Evolutionary conservation across 2,888 invertebrate genomes (phyloP).

Genomic region (Drosophila cognata): DNA sequence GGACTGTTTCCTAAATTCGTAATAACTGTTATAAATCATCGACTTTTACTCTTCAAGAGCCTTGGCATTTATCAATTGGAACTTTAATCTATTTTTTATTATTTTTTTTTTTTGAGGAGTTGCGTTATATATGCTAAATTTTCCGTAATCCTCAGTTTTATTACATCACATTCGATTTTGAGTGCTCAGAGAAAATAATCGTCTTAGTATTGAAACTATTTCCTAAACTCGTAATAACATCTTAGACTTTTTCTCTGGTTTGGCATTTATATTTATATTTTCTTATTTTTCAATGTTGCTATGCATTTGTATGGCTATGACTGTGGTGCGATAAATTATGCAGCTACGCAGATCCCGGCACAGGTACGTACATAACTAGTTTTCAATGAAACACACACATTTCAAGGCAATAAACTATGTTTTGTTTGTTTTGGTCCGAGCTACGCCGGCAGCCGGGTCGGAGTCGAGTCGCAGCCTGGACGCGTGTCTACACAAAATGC

Average conservation of each 20-base stretch:
- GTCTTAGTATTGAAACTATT: neutral
- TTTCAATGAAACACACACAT: slow-evolving; percentile 57
- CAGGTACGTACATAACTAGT: slow-evolving; percentile 66
- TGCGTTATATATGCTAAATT: too few species aligned
- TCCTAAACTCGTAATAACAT: neutral
- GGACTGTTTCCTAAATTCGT: too few species aligned
- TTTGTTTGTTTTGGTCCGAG: slow-evolving; percentile 13
- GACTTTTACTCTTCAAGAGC: too few species aligned
- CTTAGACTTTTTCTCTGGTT: neutral
- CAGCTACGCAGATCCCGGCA: slow-evolving; percentile 16
- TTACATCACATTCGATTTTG: neutral
- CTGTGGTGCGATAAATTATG: slow-evolving; percentile 21
- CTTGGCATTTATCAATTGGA: too few species aligned
- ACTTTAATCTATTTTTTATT: too few species aligned
- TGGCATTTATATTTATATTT: neutral
- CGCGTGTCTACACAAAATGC: slow-evolving; percentile 64
- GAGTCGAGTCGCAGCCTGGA: slow-evolving; percentile 17
- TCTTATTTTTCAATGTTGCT: neutral
- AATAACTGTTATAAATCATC: too few species aligned
- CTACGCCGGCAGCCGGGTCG: slow-evolving; percentile 45
- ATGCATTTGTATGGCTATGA: neutral
- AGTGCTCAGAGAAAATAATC: neutral
- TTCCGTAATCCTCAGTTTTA: neutral
- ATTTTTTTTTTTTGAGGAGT: too few species aligned
- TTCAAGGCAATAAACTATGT: slow-evolving; percentile 75